These are phyloP conservation scores for Smittia sp. DNA, from an alignment of 2,888 invertebrate species.

Conservation along the genomic window DNA sequence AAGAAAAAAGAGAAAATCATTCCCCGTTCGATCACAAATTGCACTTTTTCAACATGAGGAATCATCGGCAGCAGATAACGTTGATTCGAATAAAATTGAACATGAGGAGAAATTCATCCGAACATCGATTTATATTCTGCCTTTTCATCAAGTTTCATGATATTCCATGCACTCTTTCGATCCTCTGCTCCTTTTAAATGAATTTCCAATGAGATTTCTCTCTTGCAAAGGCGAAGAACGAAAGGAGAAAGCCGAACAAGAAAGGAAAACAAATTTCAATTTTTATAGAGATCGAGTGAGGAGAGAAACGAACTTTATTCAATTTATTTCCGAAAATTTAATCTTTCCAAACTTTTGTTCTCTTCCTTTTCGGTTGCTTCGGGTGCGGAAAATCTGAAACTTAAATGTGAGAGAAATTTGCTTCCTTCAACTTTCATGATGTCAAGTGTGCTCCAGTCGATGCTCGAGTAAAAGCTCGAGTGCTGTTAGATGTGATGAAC, in stretches of 20 bases:
- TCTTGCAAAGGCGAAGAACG: not conserved
- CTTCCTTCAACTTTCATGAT: too few species aligned
- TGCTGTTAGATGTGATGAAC: too few species aligned
- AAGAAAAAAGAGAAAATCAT: not conserved
- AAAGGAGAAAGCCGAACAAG: not conserved
- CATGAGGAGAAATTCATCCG: not conserved
- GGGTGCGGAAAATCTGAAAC: not conserved
- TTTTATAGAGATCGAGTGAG: not conserved
- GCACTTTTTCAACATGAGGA: constrained; percentile 1
- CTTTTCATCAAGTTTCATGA: not conserved
- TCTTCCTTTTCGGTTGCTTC: not conserved
- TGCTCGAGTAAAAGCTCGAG: too few species aligned
- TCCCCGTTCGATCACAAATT: not conserved
- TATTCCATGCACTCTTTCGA: not conserved
- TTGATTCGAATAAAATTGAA: constrained; percentile 8
- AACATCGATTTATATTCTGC: constrained; percentile 9
- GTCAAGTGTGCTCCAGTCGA: too few species aligned
- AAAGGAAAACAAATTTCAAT: constrained; percentile 1
- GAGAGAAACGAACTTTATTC: not conserved
- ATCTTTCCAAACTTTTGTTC: not conserved
- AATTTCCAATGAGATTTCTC: constrained; percentile 6
- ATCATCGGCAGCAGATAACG: not conserved
- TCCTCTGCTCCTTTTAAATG: not conserved
- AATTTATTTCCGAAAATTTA: constrained; percentile 26
- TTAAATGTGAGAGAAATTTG: too few species aligned